phyloP scores from a whole-genome alignment of 2,888 invertebrate species.

The Ophion costatus region DNA sequence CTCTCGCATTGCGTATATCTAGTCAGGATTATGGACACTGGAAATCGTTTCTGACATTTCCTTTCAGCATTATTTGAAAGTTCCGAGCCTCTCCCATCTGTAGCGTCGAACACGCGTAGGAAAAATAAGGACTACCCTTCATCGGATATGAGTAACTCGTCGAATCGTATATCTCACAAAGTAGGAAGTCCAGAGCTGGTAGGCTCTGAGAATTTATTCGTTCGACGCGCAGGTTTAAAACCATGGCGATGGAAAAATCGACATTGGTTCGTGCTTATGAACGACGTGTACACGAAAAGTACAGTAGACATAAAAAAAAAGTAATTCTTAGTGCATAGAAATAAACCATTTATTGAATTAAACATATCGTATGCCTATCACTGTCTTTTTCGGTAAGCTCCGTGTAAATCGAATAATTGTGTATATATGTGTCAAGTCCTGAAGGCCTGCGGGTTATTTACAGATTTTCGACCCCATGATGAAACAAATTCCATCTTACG shows the following conservation, averaged over 20 bases:
- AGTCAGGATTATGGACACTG: neutral
- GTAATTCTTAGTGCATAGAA: slow-evolving; percentile 61
- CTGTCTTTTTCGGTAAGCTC: slow-evolving; percentile 46
- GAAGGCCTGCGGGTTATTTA: slow-evolving; percentile 57
- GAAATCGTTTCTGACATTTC: neutral
- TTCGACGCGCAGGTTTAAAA: neutral
- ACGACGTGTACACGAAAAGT: slow-evolving; percentile 45
- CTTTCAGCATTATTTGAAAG: neutral
- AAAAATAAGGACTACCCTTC: neutral
- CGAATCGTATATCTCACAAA: neutral
- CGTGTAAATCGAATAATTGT: slow-evolving; percentile 26
- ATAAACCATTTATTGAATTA: slow-evolving; percentile 58
- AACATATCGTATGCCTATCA: slow-evolving; percentile 50
- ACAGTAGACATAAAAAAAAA: slow-evolving; percentile 68
- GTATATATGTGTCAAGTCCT: slow-evolving; percentile 37
- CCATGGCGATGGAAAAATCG: neutral
- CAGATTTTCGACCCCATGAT: slow-evolving; percentile 38
- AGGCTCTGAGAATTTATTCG: neutral
- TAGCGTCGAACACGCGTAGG: slow-evolving; percentile 12
- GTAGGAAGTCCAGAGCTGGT: neutral
- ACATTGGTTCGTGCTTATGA: neutral
- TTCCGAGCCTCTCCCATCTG: neutral
- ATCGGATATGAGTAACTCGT: neutral
- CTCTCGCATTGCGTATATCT: neutral
- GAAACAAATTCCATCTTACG: slow-evolving; percentile 36